Percentiles rank a stretch among this genome's conserved stretches.
phyloP scores from a whole-genome alignment of 1,140 invertebrate genomes.

The Neuroterus valhalla region DNA sequence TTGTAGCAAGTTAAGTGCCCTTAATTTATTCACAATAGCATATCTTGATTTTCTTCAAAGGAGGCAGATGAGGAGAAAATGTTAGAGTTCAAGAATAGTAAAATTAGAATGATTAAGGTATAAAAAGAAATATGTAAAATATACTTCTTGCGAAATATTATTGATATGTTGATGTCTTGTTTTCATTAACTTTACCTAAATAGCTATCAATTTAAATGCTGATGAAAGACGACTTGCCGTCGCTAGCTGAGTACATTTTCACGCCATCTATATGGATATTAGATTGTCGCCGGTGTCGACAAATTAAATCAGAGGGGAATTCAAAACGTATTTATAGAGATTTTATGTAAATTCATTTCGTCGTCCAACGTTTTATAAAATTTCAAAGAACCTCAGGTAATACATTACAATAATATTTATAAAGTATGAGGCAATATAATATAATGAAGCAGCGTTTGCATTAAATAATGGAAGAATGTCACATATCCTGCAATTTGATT shows the following conservation, averaged over 20 bases:
- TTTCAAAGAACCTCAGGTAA: too few species aligned
- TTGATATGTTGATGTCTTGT: conserved; percentile 31
- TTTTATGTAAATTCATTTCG: conserved; percentile 61
- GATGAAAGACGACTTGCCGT: conserved; percentile 53
- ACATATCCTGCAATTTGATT: too few species aligned
- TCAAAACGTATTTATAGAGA: conserved; percentile 55
- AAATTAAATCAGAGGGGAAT: conserved; percentile 65
- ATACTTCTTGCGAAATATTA: conserved; percentile 21
- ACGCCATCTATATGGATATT: conserved; percentile 61
- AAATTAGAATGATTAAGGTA: conserved; percentile 27
- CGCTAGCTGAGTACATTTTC: conserved; percentile 57
- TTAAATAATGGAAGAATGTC: too few species aligned
- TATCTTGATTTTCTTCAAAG: not conserved
- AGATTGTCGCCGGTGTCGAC: conserved; percentile 39
- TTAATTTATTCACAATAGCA: not conserved
- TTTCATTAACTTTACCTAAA: conserved; percentile 53
- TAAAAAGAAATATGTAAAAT: conserved; percentile 36
- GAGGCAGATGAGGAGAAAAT: not conserved
- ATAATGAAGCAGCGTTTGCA: too few species aligned
- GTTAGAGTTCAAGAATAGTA: conserved; percentile 18
- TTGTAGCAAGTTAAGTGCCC: too few species aligned
- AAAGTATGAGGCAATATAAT: too few species aligned
- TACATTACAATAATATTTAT: too few species aligned
- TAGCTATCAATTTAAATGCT: conserved; percentile 59
- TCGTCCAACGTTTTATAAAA: not conserved